Percentiles rank a stretch among this genome's conserved stretches.
Conservation (phyloP, 2,888 invertebrate genomes). For the Allophyes oxyacanthae region DNA sequence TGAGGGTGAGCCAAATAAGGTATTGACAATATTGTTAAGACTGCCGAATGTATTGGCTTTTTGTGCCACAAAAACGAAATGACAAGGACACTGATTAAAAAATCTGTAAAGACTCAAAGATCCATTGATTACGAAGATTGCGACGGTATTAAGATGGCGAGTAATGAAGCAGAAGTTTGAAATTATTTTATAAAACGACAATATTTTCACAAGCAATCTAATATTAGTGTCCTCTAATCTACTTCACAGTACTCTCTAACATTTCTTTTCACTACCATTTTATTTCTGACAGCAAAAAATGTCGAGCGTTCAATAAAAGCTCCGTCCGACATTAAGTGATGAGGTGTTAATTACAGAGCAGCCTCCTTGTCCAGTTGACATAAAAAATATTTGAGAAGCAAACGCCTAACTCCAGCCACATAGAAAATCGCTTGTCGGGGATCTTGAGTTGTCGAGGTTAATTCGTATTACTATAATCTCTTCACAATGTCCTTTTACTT, state of each 20-base stretch:
- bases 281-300: slow-evolving; percentile 33
- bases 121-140: too few species aligned
- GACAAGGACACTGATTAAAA: too few species aligned
- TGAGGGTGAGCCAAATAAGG: slow-evolving; percentile 11
- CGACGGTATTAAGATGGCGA: too few species aligned
- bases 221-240: slow-evolving; percentile 6
- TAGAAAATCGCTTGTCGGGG: slow-evolving; percentile 32
- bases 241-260: slow-evolving; percentile 2
- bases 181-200: too few species aligned
- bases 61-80: not conserved
- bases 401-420: slow-evolving; percentile 22
- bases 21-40: slow-evolving; percentile 16
- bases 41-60: not conserved
- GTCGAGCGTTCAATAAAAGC: slow-evolving; percentile 29
- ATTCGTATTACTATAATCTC: slow-evolving; percentile 26
- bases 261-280: slow-evolving; percentile 12
- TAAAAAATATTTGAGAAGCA: slow-evolving; percentile 33
- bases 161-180: too few species aligned
- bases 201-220: not conserved
- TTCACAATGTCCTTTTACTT: slow-evolving; percentile 11
- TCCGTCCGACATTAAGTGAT: slow-evolving; percentile 42
- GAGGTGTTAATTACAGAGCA: slow-evolving; percentile 48
- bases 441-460: slow-evolving; percentile 31
- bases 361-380: slow-evolving; percentile 20
- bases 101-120: too few species aligned